Percentiles rank a stretch among this genome's conserved stretches.
Conservation (phyloP, 37 sponge, comb jelly and placozoan genomes). For the Amphimedon queenslandica region DNA sequence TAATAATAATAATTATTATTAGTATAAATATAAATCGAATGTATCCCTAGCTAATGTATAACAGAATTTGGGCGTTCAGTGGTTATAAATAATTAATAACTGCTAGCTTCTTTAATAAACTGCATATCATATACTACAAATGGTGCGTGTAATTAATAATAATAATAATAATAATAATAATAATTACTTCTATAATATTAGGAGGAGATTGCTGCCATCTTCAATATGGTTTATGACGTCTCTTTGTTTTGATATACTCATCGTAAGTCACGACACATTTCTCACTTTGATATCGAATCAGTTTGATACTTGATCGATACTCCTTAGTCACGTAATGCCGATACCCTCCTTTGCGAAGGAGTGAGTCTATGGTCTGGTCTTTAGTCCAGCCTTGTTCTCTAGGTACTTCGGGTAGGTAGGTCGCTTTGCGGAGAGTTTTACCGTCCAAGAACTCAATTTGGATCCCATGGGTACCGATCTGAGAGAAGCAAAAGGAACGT, state of each 20-base stretch:
- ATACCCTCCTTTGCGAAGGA: conserved; percentile 89
- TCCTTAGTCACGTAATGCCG: conserved; percentile 71
- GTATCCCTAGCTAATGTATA: neutral
- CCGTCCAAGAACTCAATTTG: conserved; percentile 81
- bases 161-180: neutral
- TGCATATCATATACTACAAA: too few species aligned
- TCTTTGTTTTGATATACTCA: conserved; percentile 49
- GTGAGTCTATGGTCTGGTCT: conserved; percentile 78
- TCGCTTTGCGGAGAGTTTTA: conserved; percentile 64
- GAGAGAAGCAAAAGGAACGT: too few species aligned
- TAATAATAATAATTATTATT: neutral
- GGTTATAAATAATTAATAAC: neutral
- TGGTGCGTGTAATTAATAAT: neutral
- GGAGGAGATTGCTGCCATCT: neutral
- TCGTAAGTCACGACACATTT: conserved; percentile 75
- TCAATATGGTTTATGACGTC: conserved; percentile 41
- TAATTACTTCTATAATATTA: neutral
- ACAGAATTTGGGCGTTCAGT: neutral
- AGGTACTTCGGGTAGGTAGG: conserved; percentile 97
- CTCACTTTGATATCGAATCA: conserved; percentile 85
- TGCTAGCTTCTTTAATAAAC: neutral
- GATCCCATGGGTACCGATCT: conserved; percentile 95
- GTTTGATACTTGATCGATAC: conserved; percentile 43
- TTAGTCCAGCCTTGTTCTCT: conserved; percentile 94
- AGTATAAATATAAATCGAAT: neutral